Conservation (phyloP, 2,797 vertebrate genomes). For the Threskiornis aethiopicus region DNA sequence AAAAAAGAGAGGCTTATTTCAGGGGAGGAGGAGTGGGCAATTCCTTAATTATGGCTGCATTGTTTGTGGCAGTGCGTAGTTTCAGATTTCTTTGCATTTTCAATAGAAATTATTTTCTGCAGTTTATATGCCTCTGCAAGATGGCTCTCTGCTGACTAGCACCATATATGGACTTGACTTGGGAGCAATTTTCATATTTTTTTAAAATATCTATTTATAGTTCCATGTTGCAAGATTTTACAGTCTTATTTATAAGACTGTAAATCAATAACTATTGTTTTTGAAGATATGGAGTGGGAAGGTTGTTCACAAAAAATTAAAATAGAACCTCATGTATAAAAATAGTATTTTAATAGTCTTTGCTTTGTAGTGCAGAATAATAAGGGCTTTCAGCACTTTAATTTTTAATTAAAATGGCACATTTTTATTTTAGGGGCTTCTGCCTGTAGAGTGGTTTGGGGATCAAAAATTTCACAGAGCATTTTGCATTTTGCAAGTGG, state of each 20-base stretch:
- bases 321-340: background rate
- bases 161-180: constrained; percentile 39
- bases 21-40: constrained; percentile 35
- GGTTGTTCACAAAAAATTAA: background rate
- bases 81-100: constrained; percentile 37
- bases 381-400: background rate
- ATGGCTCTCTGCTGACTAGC: background rate
- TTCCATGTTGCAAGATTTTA: background rate
- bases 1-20: constrained; percentile 27
- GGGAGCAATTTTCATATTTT: constrained; percentile 1
- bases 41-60: constrained; percentile 40
- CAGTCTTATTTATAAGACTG: background rate
- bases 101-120: constrained; percentile 37
- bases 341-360: background rate
- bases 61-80: background rate
- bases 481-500: background rate
- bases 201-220: constrained; percentile 37
- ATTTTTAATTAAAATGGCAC: constrained; percentile 28
- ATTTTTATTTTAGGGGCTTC: background rate
- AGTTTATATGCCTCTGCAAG: background rate
- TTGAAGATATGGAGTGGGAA: background rate
- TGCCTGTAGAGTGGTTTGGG: background rate
- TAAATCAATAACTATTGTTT: constrained; percentile 40
- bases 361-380: background rate
- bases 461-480: constrained; percentile 4